Conservation (phyloP, 1,140 invertebrate genomes). For the Ceratosolen fusciceps region DNA sequence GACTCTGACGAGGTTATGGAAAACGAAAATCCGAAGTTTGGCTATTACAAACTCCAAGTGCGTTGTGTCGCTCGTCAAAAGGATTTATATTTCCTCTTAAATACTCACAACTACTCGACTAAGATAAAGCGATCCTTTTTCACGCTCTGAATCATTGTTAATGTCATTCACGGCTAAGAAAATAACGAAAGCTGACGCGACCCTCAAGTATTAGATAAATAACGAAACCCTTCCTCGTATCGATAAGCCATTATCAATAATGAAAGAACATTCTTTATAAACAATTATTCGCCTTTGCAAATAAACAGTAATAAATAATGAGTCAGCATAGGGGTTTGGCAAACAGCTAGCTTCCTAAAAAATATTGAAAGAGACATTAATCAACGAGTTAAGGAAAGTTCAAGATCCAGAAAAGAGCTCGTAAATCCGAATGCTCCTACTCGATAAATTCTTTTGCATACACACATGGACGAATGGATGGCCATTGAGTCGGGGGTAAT, state of each 20-base stretch:
- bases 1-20: background rate
- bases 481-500: background rate
- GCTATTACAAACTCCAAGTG: background rate
- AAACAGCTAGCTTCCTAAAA: no score
- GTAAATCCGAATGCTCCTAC: background rate
- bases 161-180: no score
- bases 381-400: constrained; percentile 2
- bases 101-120: background rate
- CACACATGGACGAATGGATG: background rate
- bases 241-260: no score
- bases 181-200: no score
- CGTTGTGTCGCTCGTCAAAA: background rate
- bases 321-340: no score
- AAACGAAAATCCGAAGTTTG: background rate
- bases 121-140: no score
- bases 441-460: constrained; percentile 14
- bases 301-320: no score
- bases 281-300: no score
- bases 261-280: no score
- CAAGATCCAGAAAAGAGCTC: background rate
- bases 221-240: no score
- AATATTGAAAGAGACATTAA: constrained; percentile 2
- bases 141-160: no score
- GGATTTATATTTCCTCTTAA: background rate
- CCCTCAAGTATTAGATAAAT: no score